Conservation (phyloP, 2,113 vertebrate genomes). For the Spea multiplicata region DNA sequence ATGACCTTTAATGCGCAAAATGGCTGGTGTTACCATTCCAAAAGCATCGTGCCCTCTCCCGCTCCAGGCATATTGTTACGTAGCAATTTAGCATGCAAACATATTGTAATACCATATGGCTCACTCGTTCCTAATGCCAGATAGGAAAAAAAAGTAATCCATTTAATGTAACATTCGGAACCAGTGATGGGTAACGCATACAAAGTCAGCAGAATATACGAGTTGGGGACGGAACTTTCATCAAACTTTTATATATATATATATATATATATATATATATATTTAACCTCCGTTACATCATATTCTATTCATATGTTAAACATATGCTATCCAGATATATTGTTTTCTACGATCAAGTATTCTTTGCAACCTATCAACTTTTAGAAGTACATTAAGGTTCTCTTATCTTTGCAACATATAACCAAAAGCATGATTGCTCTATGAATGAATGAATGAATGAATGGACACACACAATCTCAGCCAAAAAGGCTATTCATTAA, state of each 20-base stretch:
- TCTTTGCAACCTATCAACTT: no score
- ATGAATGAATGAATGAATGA: no score
- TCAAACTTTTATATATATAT: not conserved
- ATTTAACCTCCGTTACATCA: no score
- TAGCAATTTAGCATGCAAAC: slow-evolving; percentile 36
- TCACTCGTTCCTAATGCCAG: slow-evolving; percentile 11
- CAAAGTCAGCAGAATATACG: slow-evolving; percentile 15
- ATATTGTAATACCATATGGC: slow-evolving; percentile 41
- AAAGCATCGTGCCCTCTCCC: not conserved
- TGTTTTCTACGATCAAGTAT: no score
- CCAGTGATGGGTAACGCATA: slow-evolving; percentile 23
- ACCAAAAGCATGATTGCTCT: no score
- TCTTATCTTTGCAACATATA: no score
- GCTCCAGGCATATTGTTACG: slow-evolving; percentile 26
- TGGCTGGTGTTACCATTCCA: not conserved
- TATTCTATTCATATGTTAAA: no score
- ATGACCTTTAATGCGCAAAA: slow-evolving; percentile 10
- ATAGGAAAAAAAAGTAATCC: slow-evolving; percentile 29
- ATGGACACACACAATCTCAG: no score
- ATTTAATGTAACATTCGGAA: slow-evolving; percentile 33
- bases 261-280: not conserved
- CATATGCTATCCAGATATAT: no score
- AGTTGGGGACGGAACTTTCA: not conserved
- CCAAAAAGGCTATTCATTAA: no score
- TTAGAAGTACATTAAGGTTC: no score